A percentile compares a stretch with the other conserved stretches of the same genome.
These are phyloP conservation scores for Dermatemys mawii DNA, from an alignment of 2,113 vertebrate species.

Conservation along the genomic window DNA sequence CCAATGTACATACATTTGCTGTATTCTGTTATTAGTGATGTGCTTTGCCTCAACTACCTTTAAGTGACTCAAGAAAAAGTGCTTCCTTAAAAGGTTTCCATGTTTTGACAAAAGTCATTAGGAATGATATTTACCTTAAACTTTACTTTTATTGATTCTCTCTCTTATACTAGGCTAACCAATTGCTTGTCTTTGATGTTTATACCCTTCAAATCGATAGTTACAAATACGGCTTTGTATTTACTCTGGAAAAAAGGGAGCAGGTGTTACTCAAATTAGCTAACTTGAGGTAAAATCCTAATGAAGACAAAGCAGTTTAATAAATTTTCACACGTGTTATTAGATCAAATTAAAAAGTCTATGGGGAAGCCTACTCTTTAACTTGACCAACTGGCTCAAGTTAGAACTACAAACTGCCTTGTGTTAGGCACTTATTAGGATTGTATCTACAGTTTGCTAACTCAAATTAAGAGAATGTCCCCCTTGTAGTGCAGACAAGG, in stretches of 20 bases:
- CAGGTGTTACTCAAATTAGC: background rate
- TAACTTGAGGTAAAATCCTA: background rate
- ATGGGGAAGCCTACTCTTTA: background rate
- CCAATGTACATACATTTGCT: background rate
- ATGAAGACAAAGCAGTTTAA: background rate
- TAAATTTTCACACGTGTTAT: background rate
- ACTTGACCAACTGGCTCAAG: background rate
- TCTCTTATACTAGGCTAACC: background rate
- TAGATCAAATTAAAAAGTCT: background rate
- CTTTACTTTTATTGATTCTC: background rate
- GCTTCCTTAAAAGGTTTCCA: background rate
- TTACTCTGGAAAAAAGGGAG: background rate
- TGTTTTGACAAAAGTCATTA: background rate
- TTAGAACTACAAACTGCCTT: constrained; percentile 6
- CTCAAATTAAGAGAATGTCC: background rate
- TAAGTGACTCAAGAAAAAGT: background rate
- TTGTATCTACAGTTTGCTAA: background rate
- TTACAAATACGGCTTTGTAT: background rate
- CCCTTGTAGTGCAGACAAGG: background rate
- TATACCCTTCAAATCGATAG: background rate
- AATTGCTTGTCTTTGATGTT: background rate
- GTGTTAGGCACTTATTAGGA: background rate
- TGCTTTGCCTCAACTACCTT: background rate
- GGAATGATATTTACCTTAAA: background rate
- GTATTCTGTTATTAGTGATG: background rate